Conservation (phyloP, 2,797 vertebrate genomes). For the Miichthys miiuy region DNA sequence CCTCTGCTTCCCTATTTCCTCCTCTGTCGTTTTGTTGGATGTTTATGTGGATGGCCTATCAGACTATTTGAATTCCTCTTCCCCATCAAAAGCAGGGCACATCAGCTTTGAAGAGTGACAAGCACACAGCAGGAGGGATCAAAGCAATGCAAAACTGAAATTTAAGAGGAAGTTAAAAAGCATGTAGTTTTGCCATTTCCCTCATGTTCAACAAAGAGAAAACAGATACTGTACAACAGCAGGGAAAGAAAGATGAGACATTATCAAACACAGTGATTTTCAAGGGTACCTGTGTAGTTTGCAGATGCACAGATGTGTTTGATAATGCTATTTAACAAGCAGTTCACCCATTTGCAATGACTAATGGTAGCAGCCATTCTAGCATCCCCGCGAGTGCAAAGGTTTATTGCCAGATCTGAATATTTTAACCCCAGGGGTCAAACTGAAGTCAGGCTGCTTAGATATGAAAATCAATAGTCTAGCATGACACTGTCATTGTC, state of each 20-base stretch:
- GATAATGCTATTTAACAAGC: constrained; percentile 64
- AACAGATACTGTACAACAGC: constrained; percentile 68
- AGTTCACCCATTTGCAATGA: constrained; percentile 42
- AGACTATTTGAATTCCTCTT: constrained; percentile 78
- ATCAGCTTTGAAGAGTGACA: constrained; percentile 84
- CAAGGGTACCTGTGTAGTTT: constrained; percentile 59
- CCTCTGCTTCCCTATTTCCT: constrained; percentile 58
- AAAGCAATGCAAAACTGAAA: constrained; percentile 82
- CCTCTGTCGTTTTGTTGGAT: constrained; percentile 63
- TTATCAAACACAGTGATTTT: constrained; percentile 72
- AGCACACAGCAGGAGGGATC: constrained; percentile 75
- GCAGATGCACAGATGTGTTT: constrained; percentile 63
- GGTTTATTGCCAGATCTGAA: constrained; percentile 58
- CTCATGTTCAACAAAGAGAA: constrained; percentile 79
- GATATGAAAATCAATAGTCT: constrained; percentile 49
- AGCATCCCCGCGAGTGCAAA: constrained; percentile 36
- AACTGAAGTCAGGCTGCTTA: constrained; percentile 44
- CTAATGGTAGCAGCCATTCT: constrained; percentile 36
- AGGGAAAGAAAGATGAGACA: constrained; percentile 66
- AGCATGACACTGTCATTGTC: constrained; percentile 32
- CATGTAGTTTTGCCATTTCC: constrained; percentile 78
- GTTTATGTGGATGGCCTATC: constrained; percentile 76
- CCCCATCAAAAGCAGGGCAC: constrained; percentile 77
- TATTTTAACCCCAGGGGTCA: constrained; percentile 58
- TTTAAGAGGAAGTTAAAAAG: constrained; percentile 80